Evolutionary conservation across 1,140 invertebrate genomes (phyloP), one percentile per base, ranked within the genome.

Genomic region (Sarcophaga bullata): DNA sequence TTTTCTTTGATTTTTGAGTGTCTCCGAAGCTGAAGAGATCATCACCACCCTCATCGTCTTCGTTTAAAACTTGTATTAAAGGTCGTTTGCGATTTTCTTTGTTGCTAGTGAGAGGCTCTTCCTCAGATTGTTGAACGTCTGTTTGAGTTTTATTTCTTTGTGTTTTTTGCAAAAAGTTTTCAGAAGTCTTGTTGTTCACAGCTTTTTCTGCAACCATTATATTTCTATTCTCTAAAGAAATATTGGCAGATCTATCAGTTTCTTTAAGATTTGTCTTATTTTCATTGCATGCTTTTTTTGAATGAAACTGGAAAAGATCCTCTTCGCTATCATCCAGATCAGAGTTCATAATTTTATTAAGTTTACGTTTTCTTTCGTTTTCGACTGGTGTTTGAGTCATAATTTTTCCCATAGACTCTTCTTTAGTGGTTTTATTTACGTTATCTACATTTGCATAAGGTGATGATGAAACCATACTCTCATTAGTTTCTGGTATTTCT

Each of bases 281-380:
- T 80, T 78, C 47, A 0, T 68, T 37, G 52, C 68, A 68, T 7
- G 58, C 25, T 48, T 82, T 82, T n/a, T 82, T 82, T 13, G 82
- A 48, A 1, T 72, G 47, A 85, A 87, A 89, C 4, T 87, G 83
- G 10, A 89, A 89, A 0, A 85, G 49, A 80, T 87, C 83, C 13
- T 84, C 73, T 17, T 88, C 86, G 49, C 86, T 86, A 81, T 85
- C 86, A 75, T 88, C 85, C 37, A 84, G 85, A 46, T 87, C 62
- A 48, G 25, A 86, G 17, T 83, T 83, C 2, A 87, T 50, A 2
- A 68, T 52, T 13, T 85, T 75, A 10, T 88, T 37, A 0, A 82
- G 83, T 8, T 84, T 25, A 49, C 87, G 86, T 76, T 88, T 88
- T 1, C 82, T 54, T 13, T 47, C 68, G 11, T 82, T 49, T 50